phyloP scores from a whole-genome alignment of 2,113 vertebrate species.

The Colaptes auratus region DNA sequence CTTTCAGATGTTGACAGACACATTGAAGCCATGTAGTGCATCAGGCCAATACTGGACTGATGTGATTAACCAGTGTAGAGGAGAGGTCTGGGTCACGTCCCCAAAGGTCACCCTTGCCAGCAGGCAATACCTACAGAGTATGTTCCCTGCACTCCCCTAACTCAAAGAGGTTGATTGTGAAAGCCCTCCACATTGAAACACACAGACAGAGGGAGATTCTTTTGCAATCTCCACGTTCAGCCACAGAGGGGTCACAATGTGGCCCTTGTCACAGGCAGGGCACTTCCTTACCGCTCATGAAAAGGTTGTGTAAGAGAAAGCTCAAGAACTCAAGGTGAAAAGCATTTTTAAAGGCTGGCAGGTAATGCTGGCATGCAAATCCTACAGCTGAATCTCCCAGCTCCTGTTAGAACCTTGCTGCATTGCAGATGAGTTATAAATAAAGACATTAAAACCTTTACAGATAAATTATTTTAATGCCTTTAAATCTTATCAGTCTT shows the following conservation, averaged over 20 bases:
- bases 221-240: not conserved
- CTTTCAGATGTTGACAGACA: constrained; percentile 25
- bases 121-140: constrained; percentile 45
- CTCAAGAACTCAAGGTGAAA: not conserved
- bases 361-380: not conserved
- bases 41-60: rapidly evolving
- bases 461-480: not conserved
- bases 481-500: not conserved
- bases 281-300: not conserved
- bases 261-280: not conserved
- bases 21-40: not conserved
- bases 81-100: constrained; percentile 49
- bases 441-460: too few species aligned
- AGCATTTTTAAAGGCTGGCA: not conserved
- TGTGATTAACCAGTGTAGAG: not conserved
- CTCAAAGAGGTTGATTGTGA: constrained; percentile 60
- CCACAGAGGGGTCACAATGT: not conserved
- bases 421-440: not conserved
- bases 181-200: not conserved
- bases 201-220: constrained; percentile 47
- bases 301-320: not conserved
- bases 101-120: constrained; percentile 43
- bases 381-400: not conserved
- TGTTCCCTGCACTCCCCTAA: not conserved
- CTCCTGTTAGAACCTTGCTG: not conserved